Evolutionary conservation across 2,113 vertebrate species (phyloP).

Genomic region (Peromyscus leucopus): DNA sequence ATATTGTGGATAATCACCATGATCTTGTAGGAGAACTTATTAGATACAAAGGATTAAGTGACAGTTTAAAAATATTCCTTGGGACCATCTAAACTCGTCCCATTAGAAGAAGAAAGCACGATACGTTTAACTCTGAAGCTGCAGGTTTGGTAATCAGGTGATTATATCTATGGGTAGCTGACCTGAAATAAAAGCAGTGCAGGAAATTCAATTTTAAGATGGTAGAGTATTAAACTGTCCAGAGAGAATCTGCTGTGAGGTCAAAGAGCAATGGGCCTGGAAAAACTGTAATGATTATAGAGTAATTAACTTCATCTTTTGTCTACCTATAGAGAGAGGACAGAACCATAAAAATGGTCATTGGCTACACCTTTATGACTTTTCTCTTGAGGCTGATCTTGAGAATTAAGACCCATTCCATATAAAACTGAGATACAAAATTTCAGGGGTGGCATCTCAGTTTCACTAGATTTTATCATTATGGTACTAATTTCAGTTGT

Average conservation of each 20-base stretch:
- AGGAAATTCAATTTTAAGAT: slow-evolving; percentile 73
- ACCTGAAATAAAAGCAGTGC: slow-evolving; percentile 67
- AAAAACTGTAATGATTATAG: slow-evolving; percentile 61
- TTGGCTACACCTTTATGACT: slow-evolving; percentile 38
- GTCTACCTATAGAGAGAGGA: slow-evolving; percentile 46
- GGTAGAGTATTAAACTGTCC: slow-evolving; percentile 54
- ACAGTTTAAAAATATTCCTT: slow-evolving; percentile 62
- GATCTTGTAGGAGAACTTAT: slow-evolving; percentile 49
- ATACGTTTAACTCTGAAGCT: slow-evolving; percentile 44
- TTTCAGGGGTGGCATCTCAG: neutral
- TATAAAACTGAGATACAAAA: slow-evolving; percentile 42
- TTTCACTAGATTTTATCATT: slow-evolving; percentile 50
- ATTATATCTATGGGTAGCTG: slow-evolving; percentile 67
- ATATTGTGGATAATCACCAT: slow-evolving; percentile 39
- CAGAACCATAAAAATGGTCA: slow-evolving; percentile 62
- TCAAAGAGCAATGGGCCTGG: slow-evolving; percentile 75
- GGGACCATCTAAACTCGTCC: slow-evolving; percentile 58
- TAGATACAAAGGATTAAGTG: slow-evolving; percentile 63
- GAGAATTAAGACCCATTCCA: slow-evolving; percentile 33
- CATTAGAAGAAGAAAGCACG: slow-evolving; percentile 62
- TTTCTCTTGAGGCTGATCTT: slow-evolving; percentile 56
- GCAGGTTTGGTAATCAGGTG: slow-evolving; percentile 67
- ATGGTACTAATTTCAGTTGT: slow-evolving; percentile 18
- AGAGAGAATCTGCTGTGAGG: slow-evolving; percentile 64
- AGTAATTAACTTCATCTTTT: slow-evolving; percentile 71